Conservation (phyloP, 2,113 vertebrate species). For the Pteruthius melanotis region DNA sequence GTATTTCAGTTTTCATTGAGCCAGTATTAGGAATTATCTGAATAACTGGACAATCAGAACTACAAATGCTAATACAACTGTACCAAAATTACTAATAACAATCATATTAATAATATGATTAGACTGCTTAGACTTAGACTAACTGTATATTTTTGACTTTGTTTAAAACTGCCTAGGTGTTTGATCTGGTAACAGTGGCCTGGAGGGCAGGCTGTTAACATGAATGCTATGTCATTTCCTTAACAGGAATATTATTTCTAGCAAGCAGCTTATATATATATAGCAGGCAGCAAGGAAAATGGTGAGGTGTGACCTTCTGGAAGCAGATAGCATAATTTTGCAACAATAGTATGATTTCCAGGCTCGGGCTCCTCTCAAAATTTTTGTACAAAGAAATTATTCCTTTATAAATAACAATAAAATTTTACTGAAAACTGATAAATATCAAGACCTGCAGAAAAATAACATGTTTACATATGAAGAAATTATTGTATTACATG, state of each 20-base stretch:
- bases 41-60: neutral
- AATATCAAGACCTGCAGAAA: neutral
- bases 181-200: neutral
- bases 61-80: neutral
- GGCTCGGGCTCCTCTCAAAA: neutral
- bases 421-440: neutral
- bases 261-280: neutral
- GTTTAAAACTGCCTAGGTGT: neutral
- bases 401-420: neutral
- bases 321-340: neutral
- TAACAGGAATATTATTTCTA: neutral
- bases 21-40: neutral
- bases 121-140: neutral
- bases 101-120: neutral
- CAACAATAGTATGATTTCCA: neutral
- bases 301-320: neutral
- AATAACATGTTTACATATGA: neutral
- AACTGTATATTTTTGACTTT: neutral
- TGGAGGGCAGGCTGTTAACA: neutral
- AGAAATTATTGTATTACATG: neutral
- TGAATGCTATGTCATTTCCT: neutral
- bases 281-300: neutral
- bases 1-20: neutral
- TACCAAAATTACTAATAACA: neutral
- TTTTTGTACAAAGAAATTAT: neutral